Base-by-base conservation (phyloP, 2,113 vertebrate genomes). In the Panthera uncia region DNA sequence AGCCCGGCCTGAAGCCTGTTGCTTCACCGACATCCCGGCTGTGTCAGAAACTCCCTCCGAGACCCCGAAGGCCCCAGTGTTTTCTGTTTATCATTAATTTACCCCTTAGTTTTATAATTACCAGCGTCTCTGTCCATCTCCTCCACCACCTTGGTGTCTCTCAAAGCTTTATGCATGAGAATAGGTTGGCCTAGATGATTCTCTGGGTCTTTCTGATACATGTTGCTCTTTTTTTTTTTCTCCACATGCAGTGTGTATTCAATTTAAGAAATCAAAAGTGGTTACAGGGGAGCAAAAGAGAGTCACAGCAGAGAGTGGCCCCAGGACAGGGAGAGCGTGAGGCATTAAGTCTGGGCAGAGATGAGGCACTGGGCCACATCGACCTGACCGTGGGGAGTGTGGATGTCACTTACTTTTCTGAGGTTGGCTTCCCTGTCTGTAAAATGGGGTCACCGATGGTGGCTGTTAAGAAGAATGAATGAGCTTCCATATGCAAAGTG, bases 161-260 rank as follows among this genome's bases (percentile, higher is more conserved):
- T 92, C 19, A 81, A 65, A 93, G 41, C 69, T 96, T 55, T 95
- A 61, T 52, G 76, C 76, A 48, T 68, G 29, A 91, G 57, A 63
- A 38, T 15, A 29, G 41, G 10, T 74, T 5, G 3, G 8, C 71
- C 61, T 38, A 76, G 41, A n/a, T 63, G 29, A 69, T 66, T 95
- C 38, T 78, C 79, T 63, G 55, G 52, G 55, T 89, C 61, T 71
- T 93, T 48, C 79, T 33, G 57, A 15, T 31, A 38, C 3, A 1
- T 36, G 33, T 73, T 81, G 33, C 33, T 52, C 4, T 48, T 57
- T 78, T 41, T 48, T 76, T 41, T 94, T 73, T 41, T 4, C 74
- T 25, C 19, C n/a, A 0, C 6, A 6, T 29, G 7, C 38, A 63
- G 68, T 27, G 13, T 94, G 5, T 48, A 19, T 33, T 89, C 52